Conservation (phyloP, 1,140 invertebrate genomes). For the Hetaerina americana region DNA sequence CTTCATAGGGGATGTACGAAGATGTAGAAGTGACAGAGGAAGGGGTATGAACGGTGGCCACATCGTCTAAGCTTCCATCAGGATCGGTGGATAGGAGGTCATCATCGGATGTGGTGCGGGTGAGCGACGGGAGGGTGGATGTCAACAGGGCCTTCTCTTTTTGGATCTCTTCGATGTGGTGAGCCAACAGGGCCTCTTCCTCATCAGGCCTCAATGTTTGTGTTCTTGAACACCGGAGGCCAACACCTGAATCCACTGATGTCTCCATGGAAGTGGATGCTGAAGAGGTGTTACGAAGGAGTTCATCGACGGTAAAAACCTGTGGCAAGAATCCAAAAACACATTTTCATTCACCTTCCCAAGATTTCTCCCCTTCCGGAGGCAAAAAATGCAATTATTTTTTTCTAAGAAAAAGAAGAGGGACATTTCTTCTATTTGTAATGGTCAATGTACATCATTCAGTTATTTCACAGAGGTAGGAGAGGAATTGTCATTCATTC, state of each 20-base stretch:
- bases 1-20: not conserved
- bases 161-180: conserved; percentile 58
- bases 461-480: too few species aligned
- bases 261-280: not conserved
- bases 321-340: conserved; percentile 12
- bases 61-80: conserved; percentile 41
- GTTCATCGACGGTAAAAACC: conserved; percentile 44
- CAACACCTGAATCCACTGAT: not conserved
- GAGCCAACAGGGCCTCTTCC: conserved; percentile 52
- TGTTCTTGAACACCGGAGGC: conserved; percentile 22
- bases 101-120: conserved; percentile 69
- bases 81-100: conserved; percentile 60
- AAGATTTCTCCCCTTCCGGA: too few species aligned
- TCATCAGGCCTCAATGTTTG: conserved; percentile 33
- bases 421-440: too few species aligned
- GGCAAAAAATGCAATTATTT: too few species aligned
- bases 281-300: conserved; percentile 30
- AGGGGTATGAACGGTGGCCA: conserved; percentile 7
- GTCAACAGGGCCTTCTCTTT: conserved; percentile 74
- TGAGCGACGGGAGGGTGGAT: conserved; percentile 59
- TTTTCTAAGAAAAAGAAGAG: too few species aligned
- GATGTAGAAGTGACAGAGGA: not conserved
- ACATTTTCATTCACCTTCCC: too few species aligned
- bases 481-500: too few species aligned
- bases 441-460: too few species aligned